Conservation (phyloP, 2,113 vertebrate species). For the Sinocyclocheilus anshuiensis region DNA sequence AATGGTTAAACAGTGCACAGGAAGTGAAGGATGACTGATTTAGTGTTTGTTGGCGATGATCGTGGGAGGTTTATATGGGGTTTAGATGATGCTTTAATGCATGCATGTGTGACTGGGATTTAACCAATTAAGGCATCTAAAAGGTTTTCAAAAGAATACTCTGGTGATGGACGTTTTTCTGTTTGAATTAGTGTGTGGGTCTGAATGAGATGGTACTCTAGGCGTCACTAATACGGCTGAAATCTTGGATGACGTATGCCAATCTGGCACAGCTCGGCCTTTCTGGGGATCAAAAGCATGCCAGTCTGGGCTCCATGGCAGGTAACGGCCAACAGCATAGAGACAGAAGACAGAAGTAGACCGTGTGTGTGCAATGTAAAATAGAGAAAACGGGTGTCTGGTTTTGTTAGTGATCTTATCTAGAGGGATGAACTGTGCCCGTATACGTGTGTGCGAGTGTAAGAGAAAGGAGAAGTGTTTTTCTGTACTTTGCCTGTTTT, state of each 20-base stretch:
- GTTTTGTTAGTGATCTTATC: constrained; percentile 10
- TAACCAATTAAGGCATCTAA: background rate
- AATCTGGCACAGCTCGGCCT: background rate
- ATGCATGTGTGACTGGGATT: background rate
- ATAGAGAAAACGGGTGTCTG: background rate
- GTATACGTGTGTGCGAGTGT: background rate
- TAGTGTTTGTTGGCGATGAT: background rate
- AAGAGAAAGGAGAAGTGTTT: background rate
- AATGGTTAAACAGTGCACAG: constrained; percentile 6
- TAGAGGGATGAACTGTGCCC: background rate
- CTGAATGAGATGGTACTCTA: constrained; percentile 20
- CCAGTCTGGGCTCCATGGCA: constrained; percentile 17
- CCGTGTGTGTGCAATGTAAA: background rate
- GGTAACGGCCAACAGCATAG: constrained; percentile 47
- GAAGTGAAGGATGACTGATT: background rate
- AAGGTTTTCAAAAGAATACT: background rate
- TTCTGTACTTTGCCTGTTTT: background rate
- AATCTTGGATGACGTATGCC: constrained; percentile 55
- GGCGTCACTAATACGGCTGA: constrained; percentile 59
- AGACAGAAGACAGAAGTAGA: background rate
- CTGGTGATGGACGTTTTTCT: background rate
- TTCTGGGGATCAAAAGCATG: constrained; percentile 24
- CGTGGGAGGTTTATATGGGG: background rate
- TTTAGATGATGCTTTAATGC: background rate
- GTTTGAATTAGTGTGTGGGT: constrained; percentile 29